phyloP scores from a whole-genome alignment of 2,797 vertebrate species.

The Thripadectes ignobilis region DNA sequence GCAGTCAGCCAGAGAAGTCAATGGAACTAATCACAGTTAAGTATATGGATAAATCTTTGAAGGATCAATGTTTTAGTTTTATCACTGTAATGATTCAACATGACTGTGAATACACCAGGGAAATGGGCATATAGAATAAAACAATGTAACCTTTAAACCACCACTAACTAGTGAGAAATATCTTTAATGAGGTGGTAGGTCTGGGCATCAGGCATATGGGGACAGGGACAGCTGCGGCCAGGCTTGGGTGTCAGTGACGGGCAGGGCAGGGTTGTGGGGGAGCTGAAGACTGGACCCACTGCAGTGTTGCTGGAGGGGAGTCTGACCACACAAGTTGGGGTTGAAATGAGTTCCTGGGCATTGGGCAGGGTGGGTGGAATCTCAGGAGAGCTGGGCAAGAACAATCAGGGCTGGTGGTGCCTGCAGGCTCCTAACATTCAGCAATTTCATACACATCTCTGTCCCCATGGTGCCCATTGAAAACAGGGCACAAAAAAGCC shows the following conservation, averaged over 20 bases:
- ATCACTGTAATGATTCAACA: neutral
- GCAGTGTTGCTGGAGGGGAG: too few species aligned
- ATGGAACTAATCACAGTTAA: neutral
- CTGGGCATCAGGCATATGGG: rapidly evolving
- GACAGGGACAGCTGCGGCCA: neutral
- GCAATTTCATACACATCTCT: rapidly evolving
- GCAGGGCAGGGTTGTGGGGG: neutral
- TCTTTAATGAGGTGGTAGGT: neutral
- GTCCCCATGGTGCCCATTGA: rapidly evolving
- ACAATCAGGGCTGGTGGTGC: neutral
- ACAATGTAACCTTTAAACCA: neutral
- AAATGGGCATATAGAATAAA: neutral
- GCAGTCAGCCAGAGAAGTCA: neutral
- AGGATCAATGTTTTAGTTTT: neutral
- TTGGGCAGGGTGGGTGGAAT: rapidly evolving
- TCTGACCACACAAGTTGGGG: neutral
- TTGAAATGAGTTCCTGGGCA: neutral
- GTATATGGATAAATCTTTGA: neutral
- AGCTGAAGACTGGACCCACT: neutral
- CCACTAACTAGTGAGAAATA: neutral
- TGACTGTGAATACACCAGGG: neutral
- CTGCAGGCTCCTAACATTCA: neutral
- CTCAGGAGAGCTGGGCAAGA: neutral
- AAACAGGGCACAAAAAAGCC: neutral
- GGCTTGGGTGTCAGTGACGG: too few species aligned